Percentiles rank a stretch among this genome's conserved stretches.
Conservation (phyloP, 2,797 vertebrate species). For the Zalophus californianus region DNA sequence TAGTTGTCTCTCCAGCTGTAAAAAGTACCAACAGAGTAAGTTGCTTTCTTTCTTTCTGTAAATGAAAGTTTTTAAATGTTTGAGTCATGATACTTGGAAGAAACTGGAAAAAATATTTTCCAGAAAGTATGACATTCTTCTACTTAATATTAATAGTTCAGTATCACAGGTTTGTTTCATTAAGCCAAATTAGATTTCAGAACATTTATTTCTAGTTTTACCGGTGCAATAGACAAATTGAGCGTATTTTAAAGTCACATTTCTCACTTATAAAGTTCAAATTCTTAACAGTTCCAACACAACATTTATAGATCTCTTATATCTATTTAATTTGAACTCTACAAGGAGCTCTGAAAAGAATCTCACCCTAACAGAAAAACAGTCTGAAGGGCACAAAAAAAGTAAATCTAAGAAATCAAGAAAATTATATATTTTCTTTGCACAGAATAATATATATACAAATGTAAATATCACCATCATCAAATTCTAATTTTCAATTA, state of each 20-base stretch:
- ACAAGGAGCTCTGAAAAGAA: slow-evolving; percentile 36
- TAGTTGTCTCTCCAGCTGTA: slow-evolving; percentile 94
- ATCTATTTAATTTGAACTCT: slow-evolving; percentile 50
- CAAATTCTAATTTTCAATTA: slow-evolving; percentile 36
- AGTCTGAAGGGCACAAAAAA: background rate
- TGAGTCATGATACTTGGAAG: slow-evolving; percentile 14
- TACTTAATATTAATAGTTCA: background rate
- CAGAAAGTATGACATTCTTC: slow-evolving; percentile 17
- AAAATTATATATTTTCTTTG: background rate
- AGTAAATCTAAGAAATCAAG: background rate
- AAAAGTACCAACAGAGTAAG: slow-evolving; percentile 39
- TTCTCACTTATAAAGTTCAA: slow-evolving; percentile 19
- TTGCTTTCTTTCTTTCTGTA: background rate
- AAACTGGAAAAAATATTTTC: slow-evolving; percentile 41
- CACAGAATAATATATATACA: background rate
- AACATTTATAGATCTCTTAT: slow-evolving; percentile 7
- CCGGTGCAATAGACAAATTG: background rate
- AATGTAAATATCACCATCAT: background rate
- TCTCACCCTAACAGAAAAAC: slow-evolving; percentile 40
- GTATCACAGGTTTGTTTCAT: slow-evolving; percentile 33
- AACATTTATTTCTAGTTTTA: slow-evolving; percentile 15
- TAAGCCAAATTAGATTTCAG: background rate
- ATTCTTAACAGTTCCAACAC: slow-evolving; percentile 32
- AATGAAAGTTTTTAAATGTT: slow-evolving; percentile 40
- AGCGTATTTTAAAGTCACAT: background rate